Conservation (phyloP, 92 coral and sea anemone species). For the Paramuricea clavata region DNA sequence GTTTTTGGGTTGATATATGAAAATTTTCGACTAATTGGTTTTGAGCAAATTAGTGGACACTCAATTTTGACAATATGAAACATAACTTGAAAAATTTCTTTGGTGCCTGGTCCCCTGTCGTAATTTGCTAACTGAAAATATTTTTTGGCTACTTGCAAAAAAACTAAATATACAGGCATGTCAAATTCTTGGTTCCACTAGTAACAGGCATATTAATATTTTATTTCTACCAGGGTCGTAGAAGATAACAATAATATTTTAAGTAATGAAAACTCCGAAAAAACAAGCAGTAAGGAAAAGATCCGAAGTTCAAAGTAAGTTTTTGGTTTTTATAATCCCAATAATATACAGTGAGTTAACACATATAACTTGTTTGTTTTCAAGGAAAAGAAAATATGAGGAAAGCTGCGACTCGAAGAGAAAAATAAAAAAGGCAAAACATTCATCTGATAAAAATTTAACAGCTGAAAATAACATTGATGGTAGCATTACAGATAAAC, state of each 20-base stretch:
- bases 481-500: background rate
- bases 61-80: no score
- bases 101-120: no score
- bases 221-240: slow-evolving; percentile 2
- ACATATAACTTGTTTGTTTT: background rate
- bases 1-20: no score
- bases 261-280: background rate
- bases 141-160: no score
- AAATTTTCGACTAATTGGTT: no score
- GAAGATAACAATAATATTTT: background rate
- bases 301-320: background rate
- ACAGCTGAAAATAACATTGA: background rate
- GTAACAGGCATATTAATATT: background rate
- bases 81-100: no score
- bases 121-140: no score
- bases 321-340: background rate
- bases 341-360: background rate
- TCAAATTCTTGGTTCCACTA: no score
- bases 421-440: slow-evolving; percentile 16
- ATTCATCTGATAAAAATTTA: background rate
- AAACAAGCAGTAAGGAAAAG: slow-evolving; percentile 7
- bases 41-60: no score
- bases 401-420: background rate
- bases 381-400: slow-evolving; percentile 31
- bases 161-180: no score